A percentile compares a stretch with the other conserved stretches of the same genome.
Conservation (phyloP, 2,797 vertebrate species). For the Sarcoramphus papa region DNA sequence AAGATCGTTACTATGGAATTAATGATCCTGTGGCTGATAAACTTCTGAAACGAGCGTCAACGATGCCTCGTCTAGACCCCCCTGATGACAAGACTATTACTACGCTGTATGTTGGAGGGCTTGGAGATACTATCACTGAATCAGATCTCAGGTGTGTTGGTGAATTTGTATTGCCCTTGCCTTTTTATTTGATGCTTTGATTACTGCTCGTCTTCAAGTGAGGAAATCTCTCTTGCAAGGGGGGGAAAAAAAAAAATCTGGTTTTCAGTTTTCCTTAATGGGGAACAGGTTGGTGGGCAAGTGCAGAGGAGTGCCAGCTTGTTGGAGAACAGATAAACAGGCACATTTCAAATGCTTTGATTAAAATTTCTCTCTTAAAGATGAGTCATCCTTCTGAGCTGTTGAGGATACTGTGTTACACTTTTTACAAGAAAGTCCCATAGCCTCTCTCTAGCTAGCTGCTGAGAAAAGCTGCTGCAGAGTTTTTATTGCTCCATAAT, state of each 20-base stretch:
- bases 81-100: conserved; percentile 97
- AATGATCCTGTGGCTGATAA: conserved; percentile 98
- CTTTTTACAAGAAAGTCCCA: background rate
- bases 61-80: conserved; percentile 94
- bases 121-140: conserved; percentile 94
- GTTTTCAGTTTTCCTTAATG: background rate
- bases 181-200: background rate
- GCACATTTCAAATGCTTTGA: background rate
- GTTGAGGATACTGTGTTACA: background rate
- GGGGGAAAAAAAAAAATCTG: background rate
- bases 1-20: conserved; percentile 97
- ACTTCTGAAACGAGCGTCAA: conserved; percentile 92
- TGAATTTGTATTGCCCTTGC: background rate
- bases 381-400: background rate
- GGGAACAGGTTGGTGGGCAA: background rate
- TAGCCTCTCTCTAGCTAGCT: background rate
- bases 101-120: conserved; percentile 93
- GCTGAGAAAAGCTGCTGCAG: background rate
- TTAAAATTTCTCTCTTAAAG: background rate
- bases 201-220: background rate
- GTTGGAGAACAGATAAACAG: background rate
- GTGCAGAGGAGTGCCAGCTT: conserved; percentile 27
- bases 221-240: background rate
- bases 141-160: conserved; percentile 88
- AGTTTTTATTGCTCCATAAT: background rate